Evolutionary conservation across 2,797 vertebrate genomes (phyloP).

Genomic region (Acanthurus tractus): DNA sequence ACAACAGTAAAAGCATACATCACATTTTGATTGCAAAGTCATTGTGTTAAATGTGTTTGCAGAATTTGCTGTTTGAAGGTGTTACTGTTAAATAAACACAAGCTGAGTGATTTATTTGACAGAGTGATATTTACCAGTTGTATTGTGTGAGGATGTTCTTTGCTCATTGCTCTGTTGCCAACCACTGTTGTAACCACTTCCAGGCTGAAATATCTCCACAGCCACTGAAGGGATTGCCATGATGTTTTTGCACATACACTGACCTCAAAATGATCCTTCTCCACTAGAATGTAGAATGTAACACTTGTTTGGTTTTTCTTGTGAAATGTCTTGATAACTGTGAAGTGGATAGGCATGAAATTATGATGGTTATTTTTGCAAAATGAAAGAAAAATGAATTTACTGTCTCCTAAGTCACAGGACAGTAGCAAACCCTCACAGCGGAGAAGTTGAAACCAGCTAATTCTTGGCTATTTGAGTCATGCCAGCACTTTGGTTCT

Average conservation of each 20-base stretch:
- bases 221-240: not conserved
- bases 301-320: not conserved
- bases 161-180: not conserved
- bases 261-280: not conserved
- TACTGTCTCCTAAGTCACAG: not conserved
- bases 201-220: not conserved
- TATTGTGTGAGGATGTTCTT: not conserved
- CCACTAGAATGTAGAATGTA: not conserved
- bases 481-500: too few relatives aligned
- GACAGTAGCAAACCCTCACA: not conserved
- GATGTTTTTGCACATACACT: not conserved
- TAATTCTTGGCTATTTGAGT: not conserved
- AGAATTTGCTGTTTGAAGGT: constrained; percentile 8
- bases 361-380: not conserved
- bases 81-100: constrained; percentile 13
- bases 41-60: not conserved
- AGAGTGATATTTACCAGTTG: not conserved
- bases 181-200: not conserved
- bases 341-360: not conserved
- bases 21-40: not conserved
- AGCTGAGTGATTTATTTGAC: not conserved
- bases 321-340: not conserved
- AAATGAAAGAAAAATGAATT: not conserved
- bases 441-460: not conserved
- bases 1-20: not conserved